Evolutionary conservation across 2,113 vertebrate species (phyloP).

Genomic region (Poecilia latipinna): DNA sequence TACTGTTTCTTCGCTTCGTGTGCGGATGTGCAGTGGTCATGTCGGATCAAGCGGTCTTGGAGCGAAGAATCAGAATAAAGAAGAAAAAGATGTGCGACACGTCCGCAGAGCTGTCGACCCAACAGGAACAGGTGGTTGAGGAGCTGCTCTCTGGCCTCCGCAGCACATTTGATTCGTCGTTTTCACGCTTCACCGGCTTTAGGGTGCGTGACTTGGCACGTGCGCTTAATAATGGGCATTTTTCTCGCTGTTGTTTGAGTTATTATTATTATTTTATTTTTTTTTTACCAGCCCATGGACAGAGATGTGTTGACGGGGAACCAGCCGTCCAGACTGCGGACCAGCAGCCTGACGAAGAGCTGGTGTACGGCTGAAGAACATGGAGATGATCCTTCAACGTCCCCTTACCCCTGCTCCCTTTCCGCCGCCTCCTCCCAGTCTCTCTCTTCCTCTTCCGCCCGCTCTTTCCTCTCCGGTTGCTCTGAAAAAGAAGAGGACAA

Average conservation of each 20-base stretch:
- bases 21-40: slow-evolving; percentile 56
- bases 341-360: background rate
- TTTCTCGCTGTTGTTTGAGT: background rate
- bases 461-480: background rate
- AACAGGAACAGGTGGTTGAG: slow-evolving; percentile 40
- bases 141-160: slow-evolving; percentile 49
- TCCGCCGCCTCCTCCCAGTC: background rate
- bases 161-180: slow-evolving; percentile 49
- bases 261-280: background rate
- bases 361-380: background rate
- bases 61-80: slow-evolving; percentile 45
- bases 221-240: background rate
- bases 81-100: slow-evolving; percentile 29
- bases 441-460: background rate
- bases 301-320: slow-evolving; percentile 29
- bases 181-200: slow-evolving; percentile 53
- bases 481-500: slow-evolving; percentile 4
- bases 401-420: background rate
- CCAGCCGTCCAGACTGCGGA: slow-evolving; percentile 3
- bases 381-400: background rate
- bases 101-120: slow-evolving; percentile 25
- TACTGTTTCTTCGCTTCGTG: background rate
- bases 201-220: slow-evolving; percentile 39
- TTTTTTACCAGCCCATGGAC: slow-evolving; percentile 54
- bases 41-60: slow-evolving; percentile 49